These are phyloP conservation scores for Zoanthus solanderi DNA, from an alignment of 92 coral and sea anemone genomes.

Conservation along the genomic window DNA sequence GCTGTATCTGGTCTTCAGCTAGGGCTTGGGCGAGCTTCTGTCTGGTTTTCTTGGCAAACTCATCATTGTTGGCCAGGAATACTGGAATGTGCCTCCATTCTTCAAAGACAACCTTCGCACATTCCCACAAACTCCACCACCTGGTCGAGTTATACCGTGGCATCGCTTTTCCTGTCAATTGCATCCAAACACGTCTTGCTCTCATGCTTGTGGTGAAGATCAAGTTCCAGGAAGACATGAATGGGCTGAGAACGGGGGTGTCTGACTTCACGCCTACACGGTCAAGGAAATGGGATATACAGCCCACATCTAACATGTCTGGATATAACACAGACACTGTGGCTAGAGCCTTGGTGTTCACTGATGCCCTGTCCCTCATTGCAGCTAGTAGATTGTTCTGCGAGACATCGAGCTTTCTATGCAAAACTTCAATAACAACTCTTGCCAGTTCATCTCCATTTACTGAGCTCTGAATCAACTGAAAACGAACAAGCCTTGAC, in stretches of 20 bases:
- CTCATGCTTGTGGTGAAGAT: conserved; percentile 36
- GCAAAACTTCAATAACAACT: conserved; percentile 52
- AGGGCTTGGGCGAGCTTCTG: conserved; percentile 22
- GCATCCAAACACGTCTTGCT: conserved; percentile 29
- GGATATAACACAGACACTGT: conserved; percentile 50
- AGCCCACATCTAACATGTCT: conserved; percentile 54
- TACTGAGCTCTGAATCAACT: conserved; percentile 46
- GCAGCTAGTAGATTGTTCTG: conserved; percentile 49
- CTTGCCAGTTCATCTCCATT: conserved; percentile 59
- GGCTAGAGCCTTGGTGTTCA: conserved; percentile 53
- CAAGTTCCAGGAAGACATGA: conserved; percentile 40
- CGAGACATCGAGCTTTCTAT: conserved; percentile 54
- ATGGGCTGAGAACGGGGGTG: conserved; percentile 42
- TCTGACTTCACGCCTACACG: conserved; percentile 36
- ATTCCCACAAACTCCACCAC: conserved; percentile 39
- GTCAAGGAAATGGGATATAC: conserved; percentile 42
- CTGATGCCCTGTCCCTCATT: conserved; percentile 62
- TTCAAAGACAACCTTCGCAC: conserved; percentile 18
- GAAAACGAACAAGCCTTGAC: conserved; percentile 48
- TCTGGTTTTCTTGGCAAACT: conserved; percentile 28
- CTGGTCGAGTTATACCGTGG: conserved; percentile 34
- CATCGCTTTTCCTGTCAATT: conserved; percentile 25
- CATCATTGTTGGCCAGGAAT: conserved; percentile 15
- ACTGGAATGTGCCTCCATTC: conserved; percentile 16
- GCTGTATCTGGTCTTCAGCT: conserved; percentile 21